Evolutionary conservation across 2,888 invertebrate species (phyloP).

Genomic region (Boloria euphrosyne): DNA sequence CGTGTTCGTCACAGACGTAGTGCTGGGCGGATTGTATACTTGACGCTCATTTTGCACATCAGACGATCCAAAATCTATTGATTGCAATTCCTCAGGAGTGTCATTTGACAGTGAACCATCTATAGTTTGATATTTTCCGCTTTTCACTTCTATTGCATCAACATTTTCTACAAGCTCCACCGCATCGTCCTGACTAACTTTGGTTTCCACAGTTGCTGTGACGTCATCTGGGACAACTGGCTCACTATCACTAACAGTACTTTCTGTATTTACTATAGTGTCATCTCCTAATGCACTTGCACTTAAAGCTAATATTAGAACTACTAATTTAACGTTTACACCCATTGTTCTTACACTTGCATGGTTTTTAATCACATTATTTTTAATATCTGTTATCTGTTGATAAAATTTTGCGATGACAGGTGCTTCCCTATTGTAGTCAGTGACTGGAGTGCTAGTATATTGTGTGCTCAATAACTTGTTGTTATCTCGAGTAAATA

Average conservation of each 20-base stretch:
- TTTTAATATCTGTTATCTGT: slow-evolving; percentile 54
- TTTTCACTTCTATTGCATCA: slow-evolving; percentile 57
- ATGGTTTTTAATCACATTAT: slow-evolving; percentile 61
- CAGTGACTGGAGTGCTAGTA: slow-evolving; percentile 63
- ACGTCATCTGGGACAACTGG: slow-evolving; percentile 39
- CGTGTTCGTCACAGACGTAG: slow-evolving; percentile 60
- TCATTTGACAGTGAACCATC: slow-evolving; percentile 62
- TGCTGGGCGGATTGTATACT: slow-evolving; percentile 50
- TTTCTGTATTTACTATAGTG: slow-evolving; percentile 53
- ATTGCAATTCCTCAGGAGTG: slow-evolving; percentile 55
- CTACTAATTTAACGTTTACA: slow-evolving; percentile 61
- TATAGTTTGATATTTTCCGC: slow-evolving; percentile 69
- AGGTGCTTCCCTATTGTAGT: slow-evolving; percentile 66
- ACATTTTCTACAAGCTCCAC: slow-evolving; percentile 55
- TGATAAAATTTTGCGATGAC: slow-evolving; percentile 58
- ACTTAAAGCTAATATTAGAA: slow-evolving; percentile 64
- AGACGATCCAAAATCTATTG: slow-evolving; percentile 54
- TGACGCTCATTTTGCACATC: slow-evolving; percentile 64
- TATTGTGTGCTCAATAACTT: slow-evolving; percentile 72
- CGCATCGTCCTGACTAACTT: slow-evolving; percentile 39
- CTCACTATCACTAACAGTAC: slow-evolving; percentile 50
- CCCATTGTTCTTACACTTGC: slow-evolving; percentile 64
- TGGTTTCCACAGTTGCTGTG: slow-evolving; percentile 40
- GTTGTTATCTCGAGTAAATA: slow-evolving; percentile 68
- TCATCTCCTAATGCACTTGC: slow-evolving; percentile 69